phyloP scores from a whole-genome alignment of 1,140 invertebrate genomes.

The Eupeodes corollae region DNA sequence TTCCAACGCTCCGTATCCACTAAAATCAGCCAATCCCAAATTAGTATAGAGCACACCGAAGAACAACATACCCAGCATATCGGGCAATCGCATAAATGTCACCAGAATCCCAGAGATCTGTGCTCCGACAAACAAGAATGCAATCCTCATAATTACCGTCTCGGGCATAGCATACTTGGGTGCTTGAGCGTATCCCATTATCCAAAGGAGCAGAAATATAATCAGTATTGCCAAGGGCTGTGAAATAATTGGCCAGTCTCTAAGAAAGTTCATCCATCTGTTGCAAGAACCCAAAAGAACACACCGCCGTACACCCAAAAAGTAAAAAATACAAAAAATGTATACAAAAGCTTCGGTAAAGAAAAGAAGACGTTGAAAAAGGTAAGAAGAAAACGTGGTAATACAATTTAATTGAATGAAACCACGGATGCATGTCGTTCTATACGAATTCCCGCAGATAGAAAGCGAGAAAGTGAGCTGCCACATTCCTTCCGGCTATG shows the following conservation, averaged over 20 bases:
- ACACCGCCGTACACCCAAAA: no score
- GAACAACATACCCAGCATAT: slow-evolving; percentile 37
- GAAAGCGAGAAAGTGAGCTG: no score
- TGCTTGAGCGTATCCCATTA: slow-evolving; percentile 16
- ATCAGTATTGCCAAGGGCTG: slow-evolving; percentile 24
- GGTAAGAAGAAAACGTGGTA: no score
- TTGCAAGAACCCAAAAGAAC: no score
- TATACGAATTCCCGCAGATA: no score
- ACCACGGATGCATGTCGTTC: no score
- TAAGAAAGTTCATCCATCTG: slow-evolving; percentile 27
- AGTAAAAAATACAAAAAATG: no score
- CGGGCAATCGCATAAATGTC: slow-evolving; percentile 24
- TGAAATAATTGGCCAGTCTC: slow-evolving; percentile 24
- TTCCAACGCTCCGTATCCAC: slow-evolving; percentile 26
- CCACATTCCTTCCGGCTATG: no score
- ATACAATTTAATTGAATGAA: no score
- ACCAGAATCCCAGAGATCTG: slow-evolving; percentile 29
- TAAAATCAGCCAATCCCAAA: slow-evolving; percentile 28
- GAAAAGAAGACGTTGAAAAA: no score
- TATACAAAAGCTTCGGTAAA: no score
- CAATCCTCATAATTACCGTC: slow-evolving; percentile 28
- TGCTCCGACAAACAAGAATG: slow-evolving; percentile 30
- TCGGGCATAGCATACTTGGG: slow-evolving; percentile 15
- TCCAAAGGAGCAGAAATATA: slow-evolving; percentile 25
- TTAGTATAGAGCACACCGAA: slow-evolving; percentile 34